Evolutionary conservation across 1,140 invertebrate species (phyloP).

Genomic region (Saccostrea glomerata): DNA sequence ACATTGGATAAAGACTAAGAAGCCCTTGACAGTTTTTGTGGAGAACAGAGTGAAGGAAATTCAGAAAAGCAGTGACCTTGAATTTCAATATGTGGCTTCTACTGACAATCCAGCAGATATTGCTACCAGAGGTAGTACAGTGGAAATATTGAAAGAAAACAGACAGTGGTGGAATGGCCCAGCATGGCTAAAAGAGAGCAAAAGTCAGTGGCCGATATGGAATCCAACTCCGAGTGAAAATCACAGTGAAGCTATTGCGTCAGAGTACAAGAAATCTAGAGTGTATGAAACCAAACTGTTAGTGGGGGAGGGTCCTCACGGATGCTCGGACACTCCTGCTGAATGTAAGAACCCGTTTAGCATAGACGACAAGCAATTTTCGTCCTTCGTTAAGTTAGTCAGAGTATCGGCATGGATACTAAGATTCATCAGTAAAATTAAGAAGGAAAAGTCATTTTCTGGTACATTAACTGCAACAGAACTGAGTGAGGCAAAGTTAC

Average conservation of each 20-base stretch:
- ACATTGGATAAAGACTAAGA: conserved; percentile 38
- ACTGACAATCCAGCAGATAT: conserved; percentile 52
- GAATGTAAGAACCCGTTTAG: not conserved
- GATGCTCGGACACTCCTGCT: not conserved
- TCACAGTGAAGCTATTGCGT: not conserved
- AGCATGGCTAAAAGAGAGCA: conserved; percentile 23
- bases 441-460: not conserved
- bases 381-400: not conserved
- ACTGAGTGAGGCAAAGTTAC: not conserved
- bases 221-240: not conserved
- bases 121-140: conserved; percentile 26
- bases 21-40: conserved; percentile 31
- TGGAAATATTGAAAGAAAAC: not conserved
- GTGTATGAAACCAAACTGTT: not conserved
- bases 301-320: conserved; percentile 11
- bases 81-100: conserved; percentile 42
- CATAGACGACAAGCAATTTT: not conserved
- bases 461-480: not conserved
- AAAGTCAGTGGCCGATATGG: not conserved
- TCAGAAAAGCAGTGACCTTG: not conserved
- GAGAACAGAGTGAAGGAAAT: not conserved
- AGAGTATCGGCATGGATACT: conserved; percentile 11
- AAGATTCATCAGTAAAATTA: not conserved
- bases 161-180: conserved; percentile 49
- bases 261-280: not conserved